Evolutionary conservation across 2,113 vertebrate genomes (phyloP).

Genomic region (Bubo bubo): DNA sequence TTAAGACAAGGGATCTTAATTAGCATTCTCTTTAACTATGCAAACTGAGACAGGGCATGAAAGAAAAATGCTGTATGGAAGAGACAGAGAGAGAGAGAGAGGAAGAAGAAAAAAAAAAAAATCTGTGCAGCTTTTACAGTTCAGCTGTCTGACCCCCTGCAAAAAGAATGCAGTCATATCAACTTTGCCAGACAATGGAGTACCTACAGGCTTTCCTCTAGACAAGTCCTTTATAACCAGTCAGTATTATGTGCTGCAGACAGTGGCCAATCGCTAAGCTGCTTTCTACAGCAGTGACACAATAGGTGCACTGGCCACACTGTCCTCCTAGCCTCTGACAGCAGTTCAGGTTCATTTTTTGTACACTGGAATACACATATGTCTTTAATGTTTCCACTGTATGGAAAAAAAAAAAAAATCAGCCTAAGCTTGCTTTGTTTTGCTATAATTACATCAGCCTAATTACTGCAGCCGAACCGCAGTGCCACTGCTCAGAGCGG

Average conservation of each 20-base stretch:
- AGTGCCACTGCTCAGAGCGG: conserved; percentile 50
- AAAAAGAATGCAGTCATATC: conserved; percentile 82
- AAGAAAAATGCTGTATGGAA: conserved; percentile 69
- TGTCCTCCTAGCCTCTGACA: conserved; percentile 76
- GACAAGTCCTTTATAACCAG: conserved; percentile 86
- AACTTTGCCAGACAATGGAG: conserved; percentile 83
- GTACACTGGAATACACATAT: conserved; percentile 69
- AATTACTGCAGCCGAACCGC: conserved; percentile 69
- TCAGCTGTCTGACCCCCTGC: conserved; percentile 75
- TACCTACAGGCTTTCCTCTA: conserved; percentile 77
- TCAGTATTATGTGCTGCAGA: conserved; percentile 81
- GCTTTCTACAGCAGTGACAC: conserved; percentile 81
- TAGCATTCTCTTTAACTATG: conserved; percentile 80
- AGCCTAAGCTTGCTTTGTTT: conserved; percentile 66
- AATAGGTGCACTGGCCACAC: conserved; percentile 83
- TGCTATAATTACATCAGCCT: conserved; percentile 75
- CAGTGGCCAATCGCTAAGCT: conserved; percentile 80
- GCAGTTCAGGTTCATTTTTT: conserved; percentile 77
- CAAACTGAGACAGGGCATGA: conserved; percentile 77
- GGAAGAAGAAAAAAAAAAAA: conserved; percentile 19
- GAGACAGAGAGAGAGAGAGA: background rate
- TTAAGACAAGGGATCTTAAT: conserved; percentile 80
- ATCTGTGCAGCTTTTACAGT: conserved; percentile 79
- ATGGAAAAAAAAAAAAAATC: conserved; percentile 3
- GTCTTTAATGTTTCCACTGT: conserved; percentile 74